Conservation (phyloP, 2,113 vertebrate species). For the Athene cunicularia region DNA sequence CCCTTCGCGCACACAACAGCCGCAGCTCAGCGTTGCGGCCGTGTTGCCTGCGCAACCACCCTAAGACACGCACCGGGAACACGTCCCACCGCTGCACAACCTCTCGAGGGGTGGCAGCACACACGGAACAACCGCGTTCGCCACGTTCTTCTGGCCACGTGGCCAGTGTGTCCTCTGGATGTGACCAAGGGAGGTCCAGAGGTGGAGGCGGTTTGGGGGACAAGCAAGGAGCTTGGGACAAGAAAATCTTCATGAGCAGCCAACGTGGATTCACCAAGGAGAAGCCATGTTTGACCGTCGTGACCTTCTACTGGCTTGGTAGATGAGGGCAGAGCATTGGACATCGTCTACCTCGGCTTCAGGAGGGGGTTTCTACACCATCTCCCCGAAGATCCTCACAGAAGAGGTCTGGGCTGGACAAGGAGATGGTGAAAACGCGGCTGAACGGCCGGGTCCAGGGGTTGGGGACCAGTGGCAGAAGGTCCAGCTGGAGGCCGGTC, state of each 20-base stretch:
- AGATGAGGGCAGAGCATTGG: not conserved
- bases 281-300: not conserved
- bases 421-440: not conserved
- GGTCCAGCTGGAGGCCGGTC: not conserved
- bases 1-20: not conserved
- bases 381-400: not conserved
- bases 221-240: not conserved
- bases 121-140: not conserved
- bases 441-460: not conserved
- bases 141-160: not conserved
- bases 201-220: not conserved
- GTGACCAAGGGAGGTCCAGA: not conserved
- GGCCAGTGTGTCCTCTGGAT: not conserved
- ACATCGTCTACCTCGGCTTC: not conserved
- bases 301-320: not conserved
- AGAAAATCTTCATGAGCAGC: not conserved
- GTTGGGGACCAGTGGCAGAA: not conserved
- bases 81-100: not conserved
- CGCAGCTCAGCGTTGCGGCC: fast-evolving
- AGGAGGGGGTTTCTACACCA: not conserved
- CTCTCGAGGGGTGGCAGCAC: not conserved
- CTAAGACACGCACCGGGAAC: not conserved
- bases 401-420: not conserved
- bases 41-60: not conserved
- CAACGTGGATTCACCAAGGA: not conserved